Percentiles rank a stretch among this genome's conserved stretches.
Conservation (phyloP, 2,113 vertebrate genomes). For the Serilophus lunatus region DNA sequence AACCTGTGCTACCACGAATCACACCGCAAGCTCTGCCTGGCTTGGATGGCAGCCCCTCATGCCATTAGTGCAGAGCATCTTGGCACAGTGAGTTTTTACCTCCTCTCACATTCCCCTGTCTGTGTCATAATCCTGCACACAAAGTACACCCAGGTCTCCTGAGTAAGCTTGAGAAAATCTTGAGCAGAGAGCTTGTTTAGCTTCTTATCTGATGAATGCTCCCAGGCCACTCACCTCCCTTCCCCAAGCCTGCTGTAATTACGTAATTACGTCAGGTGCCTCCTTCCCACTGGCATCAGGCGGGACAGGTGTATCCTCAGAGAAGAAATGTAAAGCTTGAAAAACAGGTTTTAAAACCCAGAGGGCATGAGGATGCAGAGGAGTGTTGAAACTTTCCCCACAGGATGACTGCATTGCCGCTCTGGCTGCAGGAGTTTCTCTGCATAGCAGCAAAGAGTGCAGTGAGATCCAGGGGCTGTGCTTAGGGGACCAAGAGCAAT, state of each 20-base stretch:
- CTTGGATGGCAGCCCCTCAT: neutral
- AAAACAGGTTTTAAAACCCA: constrained; percentile 58
- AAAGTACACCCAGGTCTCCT: neutral
- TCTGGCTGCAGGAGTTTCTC: constrained; percentile 29
- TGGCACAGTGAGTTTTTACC: neutral
- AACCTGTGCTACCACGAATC: neutral
- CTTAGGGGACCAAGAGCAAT: neutral
- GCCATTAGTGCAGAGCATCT: neutral
- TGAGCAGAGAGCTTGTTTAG: neutral
- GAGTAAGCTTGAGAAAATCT: constrained; percentile 34
- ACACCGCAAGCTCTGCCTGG: neutral
- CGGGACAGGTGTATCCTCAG: constrained; percentile 43
- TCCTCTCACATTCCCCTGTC: neutral
- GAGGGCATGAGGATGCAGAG: constrained; percentile 32
- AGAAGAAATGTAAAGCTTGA: constrained; percentile 38
- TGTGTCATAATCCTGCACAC: neutral
- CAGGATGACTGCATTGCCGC: neutral
- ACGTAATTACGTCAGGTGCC: constrained; percentile 21
- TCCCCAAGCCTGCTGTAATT: neutral
- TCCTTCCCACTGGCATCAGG: constrained; percentile 34
- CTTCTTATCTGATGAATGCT: constrained; percentile 36
- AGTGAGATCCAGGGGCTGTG: neutral
- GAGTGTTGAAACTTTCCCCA: constrained; percentile 6
- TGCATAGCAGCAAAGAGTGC: neutral
- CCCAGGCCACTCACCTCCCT: constrained; percentile 28